Percentiles rank a stretch among this genome's conserved stretches.
Conservation (phyloP, 2,797 vertebrate species). For the Aldrovandia affinis region DNA sequence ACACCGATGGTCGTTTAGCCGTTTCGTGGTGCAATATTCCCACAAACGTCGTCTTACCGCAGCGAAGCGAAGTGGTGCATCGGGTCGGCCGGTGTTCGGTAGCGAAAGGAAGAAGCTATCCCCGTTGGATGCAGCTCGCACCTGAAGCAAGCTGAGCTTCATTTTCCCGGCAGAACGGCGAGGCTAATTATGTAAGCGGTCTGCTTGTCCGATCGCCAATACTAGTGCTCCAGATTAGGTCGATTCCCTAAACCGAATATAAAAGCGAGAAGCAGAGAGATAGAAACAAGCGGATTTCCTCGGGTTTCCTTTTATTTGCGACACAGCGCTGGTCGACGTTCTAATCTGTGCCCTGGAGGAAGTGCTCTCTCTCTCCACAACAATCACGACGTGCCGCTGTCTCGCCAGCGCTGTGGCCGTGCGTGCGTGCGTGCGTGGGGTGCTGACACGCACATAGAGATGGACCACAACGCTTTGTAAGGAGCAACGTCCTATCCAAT, state of each 20-base stretch:
- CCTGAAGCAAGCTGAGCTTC: constrained; percentile 35
- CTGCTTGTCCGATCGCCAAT: background rate
- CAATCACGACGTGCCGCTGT: background rate
- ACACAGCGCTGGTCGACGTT: background rate
- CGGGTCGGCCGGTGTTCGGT: constrained; percentile 24
- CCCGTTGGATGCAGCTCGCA: constrained; percentile 30
- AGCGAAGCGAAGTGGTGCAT: constrained; percentile 46
- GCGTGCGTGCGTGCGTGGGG: background rate
- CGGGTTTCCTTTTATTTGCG: background rate
- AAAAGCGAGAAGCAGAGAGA: background rate
- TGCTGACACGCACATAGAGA: background rate
- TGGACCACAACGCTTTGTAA: background rate
- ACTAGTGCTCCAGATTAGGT: constrained; percentile 24
- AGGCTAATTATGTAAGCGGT: constrained; percentile 21
- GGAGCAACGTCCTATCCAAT: too few relatives aligned
- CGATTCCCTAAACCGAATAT: constrained; percentile 2
- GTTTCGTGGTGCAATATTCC: background rate
- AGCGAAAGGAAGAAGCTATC: constrained; percentile 6
- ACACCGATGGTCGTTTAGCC: background rate
- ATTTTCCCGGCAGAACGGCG: constrained; percentile 40
- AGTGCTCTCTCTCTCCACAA: background rate
- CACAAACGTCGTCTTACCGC: constrained; percentile 35
- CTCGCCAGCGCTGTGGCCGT: background rate
- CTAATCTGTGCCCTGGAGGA: background rate
- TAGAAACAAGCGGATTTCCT: background rate